Conservation (phyloP, 2,113 vertebrate genomes). For the human (Homo sapiens) region GRCh38 chr13:73400001-73400500, state of each 20-base stretch:
- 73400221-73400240: not conserved
- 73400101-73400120: not conserved
- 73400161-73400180: conserved; percentile 39
- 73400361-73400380: accelerated
- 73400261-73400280: not conserved
- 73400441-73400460: not conserved
- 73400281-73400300: not conserved
- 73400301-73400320: not conserved
- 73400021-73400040: conserved; percentile 61
- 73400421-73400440: not conserved
- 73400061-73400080: conserved; percentile 66
- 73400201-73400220: not conserved
- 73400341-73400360: not conserved
- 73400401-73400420: not conserved
- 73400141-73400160: not conserved
- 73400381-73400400: not conserved
- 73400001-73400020: conserved; percentile 69
- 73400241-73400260: not conserved
- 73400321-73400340: not conserved
- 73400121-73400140: conserved; percentile 21
- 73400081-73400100: conserved; percentile 47
- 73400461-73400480: not conserved
- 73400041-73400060: conserved; percentile 77
- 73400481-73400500: not conserved
- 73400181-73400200: not conserved